phyloP scores from a whole-genome alignment of 2,888 invertebrate species.

The Melieria omissa region DNA sequence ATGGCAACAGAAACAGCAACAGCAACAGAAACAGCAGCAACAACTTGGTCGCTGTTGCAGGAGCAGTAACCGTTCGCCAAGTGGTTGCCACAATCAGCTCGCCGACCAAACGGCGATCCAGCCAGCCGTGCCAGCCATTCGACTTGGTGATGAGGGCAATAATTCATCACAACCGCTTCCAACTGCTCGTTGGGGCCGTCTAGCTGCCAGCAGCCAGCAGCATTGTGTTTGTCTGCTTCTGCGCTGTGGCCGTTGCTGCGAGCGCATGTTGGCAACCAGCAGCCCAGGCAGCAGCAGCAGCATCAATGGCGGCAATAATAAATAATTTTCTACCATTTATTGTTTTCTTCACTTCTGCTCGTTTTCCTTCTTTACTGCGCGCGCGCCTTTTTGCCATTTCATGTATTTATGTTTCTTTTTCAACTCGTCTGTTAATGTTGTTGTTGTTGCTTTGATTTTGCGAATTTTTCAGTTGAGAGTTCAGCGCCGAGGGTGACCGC shows the following conservation, averaged over 20 bases:
- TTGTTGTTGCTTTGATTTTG: neutral
- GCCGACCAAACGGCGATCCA: too few species aligned
- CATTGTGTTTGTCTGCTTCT: conserved; percentile 3
- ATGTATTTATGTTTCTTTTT: too few species aligned
- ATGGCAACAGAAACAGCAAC: conserved; percentile 21
- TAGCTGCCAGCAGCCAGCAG: conserved; percentile 26
- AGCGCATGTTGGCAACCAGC: conserved; percentile 29
- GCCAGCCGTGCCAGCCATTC: conserved; percentile 10
- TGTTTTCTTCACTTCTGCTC: conserved; percentile 33
- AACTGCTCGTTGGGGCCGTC: conserved; percentile 5
- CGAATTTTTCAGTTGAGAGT: neutral
- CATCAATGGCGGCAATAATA: conserved; percentile 37
- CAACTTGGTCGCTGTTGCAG: conserved; percentile 1
- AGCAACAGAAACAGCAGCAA: conserved; percentile 4
- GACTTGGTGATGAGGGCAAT: conserved; percentile 48
- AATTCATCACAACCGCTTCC: conserved; percentile 45
- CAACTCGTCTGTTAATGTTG: neutral
- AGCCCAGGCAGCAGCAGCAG: conserved; percentile 17
- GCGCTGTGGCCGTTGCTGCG: conserved; percentile 23
- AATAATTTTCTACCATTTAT: conserved; percentile 44
- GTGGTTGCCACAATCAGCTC: neutral
- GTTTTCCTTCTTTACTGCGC: neutral
- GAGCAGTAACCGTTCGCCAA: neutral
- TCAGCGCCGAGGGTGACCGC: too few species aligned
- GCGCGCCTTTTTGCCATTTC: too few species aligned